Evolutionary conservation across 2,888 invertebrate genomes (phyloP).

Genomic region (Endomychus coccineus): DNA sequence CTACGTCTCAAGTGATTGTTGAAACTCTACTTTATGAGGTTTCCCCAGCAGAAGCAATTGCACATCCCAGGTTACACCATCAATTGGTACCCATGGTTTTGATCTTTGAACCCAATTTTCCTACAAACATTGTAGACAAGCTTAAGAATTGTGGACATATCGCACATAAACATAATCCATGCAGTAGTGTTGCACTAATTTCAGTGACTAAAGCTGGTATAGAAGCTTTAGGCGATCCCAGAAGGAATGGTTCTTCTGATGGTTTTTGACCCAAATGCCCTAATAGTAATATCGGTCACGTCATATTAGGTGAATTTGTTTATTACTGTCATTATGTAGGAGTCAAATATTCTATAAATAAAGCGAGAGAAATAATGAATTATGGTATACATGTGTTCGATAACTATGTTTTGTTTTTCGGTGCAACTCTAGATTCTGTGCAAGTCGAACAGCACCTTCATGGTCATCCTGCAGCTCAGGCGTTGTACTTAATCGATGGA

Average conservation of each 20-base stretch:
- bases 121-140: constrained; percentile 17
- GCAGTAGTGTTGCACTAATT: constrained; percentile 11
- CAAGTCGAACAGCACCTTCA: too few species aligned
- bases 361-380: too few species aligned
- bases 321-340: too few species aligned
- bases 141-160: constrained; percentile 12
- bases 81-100: constrained; percentile 74
- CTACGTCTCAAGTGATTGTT: constrained; percentile 60
- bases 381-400: too few species aligned
- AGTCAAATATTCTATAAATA: too few species aligned
- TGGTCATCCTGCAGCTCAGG: too few species aligned
- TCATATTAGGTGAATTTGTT: too few species aligned
- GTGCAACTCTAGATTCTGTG: too few species aligned
- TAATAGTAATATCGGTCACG: too few species aligned
- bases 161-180: constrained; percentile 13
- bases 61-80: constrained; percentile 73
- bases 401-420: too few species aligned
- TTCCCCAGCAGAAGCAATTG: constrained; percentile 59
- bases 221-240: constrained; percentile 14
- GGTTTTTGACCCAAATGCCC: too few species aligned
- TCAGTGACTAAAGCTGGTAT: constrained; percentile 5
- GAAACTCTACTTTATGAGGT: constrained; percentile 59
- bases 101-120: constrained; percentile 57
- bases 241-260: constrained; percentile 13
- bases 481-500: too few species aligned